Evolutionary conservation across 2,797 vertebrate species (phyloP).

Genomic region (Heliangelus exortis): DNA sequence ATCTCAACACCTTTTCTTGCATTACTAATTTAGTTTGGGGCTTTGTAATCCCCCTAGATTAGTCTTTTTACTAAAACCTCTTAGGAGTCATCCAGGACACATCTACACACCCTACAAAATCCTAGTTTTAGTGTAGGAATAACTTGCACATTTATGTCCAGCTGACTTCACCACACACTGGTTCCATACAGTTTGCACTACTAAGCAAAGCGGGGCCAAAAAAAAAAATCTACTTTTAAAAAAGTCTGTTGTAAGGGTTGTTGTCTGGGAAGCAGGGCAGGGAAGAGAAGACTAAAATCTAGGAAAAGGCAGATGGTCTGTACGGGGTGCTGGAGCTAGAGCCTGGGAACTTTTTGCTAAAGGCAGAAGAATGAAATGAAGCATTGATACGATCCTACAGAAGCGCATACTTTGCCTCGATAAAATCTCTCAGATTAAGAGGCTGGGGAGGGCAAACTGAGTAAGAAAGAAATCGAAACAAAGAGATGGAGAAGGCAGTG

Average conservation of each 20-base stretch:
- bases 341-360: slow-evolving; percentile 55
- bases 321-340: neutral
- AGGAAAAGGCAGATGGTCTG: slow-evolving; percentile 4
- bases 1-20: neutral
- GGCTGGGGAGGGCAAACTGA: neutral
- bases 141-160: neutral
- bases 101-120: neutral
- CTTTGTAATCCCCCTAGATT: neutral
- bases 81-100: neutral
- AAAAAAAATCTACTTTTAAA: neutral
- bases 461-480: slow-evolving; percentile 28
- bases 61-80: neutral
- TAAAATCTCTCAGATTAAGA: slow-evolving; percentile 58
- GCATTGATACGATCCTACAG: slow-evolving; percentile 43
- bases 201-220: neutral
- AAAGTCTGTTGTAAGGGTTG: neutral
- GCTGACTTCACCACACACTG: neutral
- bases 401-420: slow-evolving; percentile 23
- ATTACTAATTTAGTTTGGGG: neutral
- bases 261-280: neutral
- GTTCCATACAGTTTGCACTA: neutral
- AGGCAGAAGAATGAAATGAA: slow-evolving; percentile 37
- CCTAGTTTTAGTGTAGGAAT: neutral
- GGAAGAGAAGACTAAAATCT: neutral
- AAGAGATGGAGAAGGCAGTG: slow-evolving; percentile 10